Evolutionary conservation across 2,888 invertebrate species (phyloP), one percentile per base, ranked within the genome.

Genomic region (Gasteruption jaculator): DNA sequence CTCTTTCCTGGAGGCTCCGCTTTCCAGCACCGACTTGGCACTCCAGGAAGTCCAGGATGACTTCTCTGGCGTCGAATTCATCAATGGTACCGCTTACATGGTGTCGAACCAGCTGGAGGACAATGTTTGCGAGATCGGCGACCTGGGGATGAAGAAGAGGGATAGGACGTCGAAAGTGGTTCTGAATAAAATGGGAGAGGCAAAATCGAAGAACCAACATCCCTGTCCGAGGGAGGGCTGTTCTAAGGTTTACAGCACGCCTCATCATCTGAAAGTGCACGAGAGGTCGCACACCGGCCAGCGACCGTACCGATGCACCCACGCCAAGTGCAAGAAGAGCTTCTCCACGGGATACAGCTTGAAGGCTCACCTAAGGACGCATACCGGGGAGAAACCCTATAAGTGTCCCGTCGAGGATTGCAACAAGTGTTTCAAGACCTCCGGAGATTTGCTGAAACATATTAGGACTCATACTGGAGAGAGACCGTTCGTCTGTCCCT

Each of bases 391-490:
- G 50, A 72, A 77, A 47, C 79, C 79, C 0, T 79, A 79, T 54
- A 73, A 74, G 52, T 80, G 79, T 54, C 68, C 73, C 5, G 73
- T 72, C 26, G 73, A 72, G 34, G 54, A 58, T 3, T 80, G 79
- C 60, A 68, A 69, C 18, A 80, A 79, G 58, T 73, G 76, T 21
- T 80, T 80, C 54, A 79, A 79, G 59, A 79, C 79, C 3, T 79
- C 78, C 0, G 79, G 79, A 1, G 79, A 80, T 60, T 65, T 80
- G 26, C 73, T 78, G 53, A 79, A 79, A 57, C 79, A 80, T 59
- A 72, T 77, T 24, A 66, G 79, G 35, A 79, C 78, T 22, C 79
- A 79, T 54, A 79, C 79, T 44, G 79, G 79, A 65, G 63, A 63
- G 54, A 53, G 63, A 21, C 68, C 68, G 0, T 68, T 68, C 25